Percentiles rank a stretch among this genome's conserved stretches.
Conservation (phyloP, 2,797 vertebrate species). For the Tenualosa ilisha region DNA sequence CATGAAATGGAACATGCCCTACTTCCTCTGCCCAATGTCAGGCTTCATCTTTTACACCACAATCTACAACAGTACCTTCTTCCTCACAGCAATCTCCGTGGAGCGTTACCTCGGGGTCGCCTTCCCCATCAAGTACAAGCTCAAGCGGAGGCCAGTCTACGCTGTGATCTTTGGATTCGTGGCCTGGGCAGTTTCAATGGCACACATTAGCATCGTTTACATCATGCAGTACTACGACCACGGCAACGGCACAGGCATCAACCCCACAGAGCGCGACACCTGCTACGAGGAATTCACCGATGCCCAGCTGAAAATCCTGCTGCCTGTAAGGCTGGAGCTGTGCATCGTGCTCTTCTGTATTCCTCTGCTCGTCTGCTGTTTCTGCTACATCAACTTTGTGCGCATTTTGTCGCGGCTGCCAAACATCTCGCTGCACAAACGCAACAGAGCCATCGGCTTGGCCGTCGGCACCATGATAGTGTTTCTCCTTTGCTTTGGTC, state of each 20-base stretch:
- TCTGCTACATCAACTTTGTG: slow-evolving; percentile 77
- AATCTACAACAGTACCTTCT: slow-evolving; percentile 65
- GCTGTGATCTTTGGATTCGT: slow-evolving; percentile 38
- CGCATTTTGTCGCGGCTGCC: slow-evolving; percentile 64
- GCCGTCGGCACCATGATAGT: slow-evolving; percentile 67
- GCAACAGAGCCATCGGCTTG: slow-evolving; percentile 67
- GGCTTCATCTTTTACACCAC: slow-evolving; percentile 64
- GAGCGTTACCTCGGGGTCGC: slow-evolving; percentile 65
- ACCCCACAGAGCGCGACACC: slow-evolving; percentile 27
- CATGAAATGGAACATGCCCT: slow-evolving; percentile 54
- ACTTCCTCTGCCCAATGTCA: slow-evolving; percentile 59
- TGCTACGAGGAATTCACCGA: slow-evolving; percentile 65
- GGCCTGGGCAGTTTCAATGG: slow-evolving; percentile 54
- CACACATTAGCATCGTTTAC: slow-evolving; percentile 58
- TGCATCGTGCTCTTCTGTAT: slow-evolving; percentile 72
- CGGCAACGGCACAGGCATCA: slow-evolving; percentile 39
- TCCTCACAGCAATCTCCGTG: slow-evolving; percentile 65
- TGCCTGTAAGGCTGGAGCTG: slow-evolving; percentile 66
- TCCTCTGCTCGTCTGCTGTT: slow-evolving; percentile 72
- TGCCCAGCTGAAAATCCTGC: slow-evolving; percentile 55
- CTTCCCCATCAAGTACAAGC: slow-evolving; percentile 59
- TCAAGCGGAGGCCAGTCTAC: slow-evolving; percentile 50
- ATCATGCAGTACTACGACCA: slow-evolving; percentile 51
- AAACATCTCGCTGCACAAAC: slow-evolving; percentile 57
- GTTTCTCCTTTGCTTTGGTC: slow-evolving; percentile 73